These are phyloP conservation scores for Sarcophaga caerulescens DNA, from an alignment of 2,888 invertebrate genomes.

Conservation along the genomic window DNA sequence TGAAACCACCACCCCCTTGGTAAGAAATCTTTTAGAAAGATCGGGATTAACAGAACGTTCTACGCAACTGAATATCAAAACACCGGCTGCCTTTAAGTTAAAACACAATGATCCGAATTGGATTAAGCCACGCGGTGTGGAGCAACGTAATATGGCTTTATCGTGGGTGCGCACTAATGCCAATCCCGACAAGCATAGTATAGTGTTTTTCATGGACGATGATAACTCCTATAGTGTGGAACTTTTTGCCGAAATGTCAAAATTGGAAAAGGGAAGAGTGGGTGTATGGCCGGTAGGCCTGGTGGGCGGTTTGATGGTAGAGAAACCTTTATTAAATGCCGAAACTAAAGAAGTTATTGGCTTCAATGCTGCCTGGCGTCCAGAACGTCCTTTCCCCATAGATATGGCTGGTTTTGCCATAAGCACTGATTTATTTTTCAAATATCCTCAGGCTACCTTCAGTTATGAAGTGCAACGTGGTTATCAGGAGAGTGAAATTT, in stretches of 20 bases:
- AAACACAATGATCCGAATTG: slow-evolving; percentile 86
- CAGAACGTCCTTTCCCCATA: slow-evolving; percentile 95
- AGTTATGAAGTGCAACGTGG: slow-evolving; percentile 93
- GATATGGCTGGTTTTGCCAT: slow-evolving; percentile 99
- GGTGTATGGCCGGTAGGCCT: slow-evolving; percentile 98
- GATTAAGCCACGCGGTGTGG: slow-evolving; percentile 93
- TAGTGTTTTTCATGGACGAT: slow-evolving; percentile 98
- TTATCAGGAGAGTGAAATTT: slow-evolving; percentile 92
- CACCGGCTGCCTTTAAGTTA: slow-evolving; percentile 87
- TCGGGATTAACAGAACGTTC: slow-evolving; percentile 80
- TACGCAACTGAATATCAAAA: slow-evolving; percentile 86
- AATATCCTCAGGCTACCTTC: slow-evolving; percentile 88
- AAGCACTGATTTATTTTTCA: slow-evolving; percentile 87
- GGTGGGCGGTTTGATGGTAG: slow-evolving; percentile 96
- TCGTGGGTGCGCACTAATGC: slow-evolving; percentile 85
- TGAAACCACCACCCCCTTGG: slow-evolving; percentile 83
- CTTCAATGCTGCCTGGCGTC: slow-evolving; percentile 91
- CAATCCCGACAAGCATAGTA: slow-evolving; percentile 82
- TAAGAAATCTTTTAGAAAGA: slow-evolving; percentile 86
- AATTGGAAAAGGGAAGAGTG: slow-evolving; percentile 86
- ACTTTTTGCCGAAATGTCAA: slow-evolving; percentile 94
- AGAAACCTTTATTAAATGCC: slow-evolving; percentile 90
- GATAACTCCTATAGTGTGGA: slow-evolving; percentile 96
- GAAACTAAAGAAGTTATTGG: slow-evolving; percentile 83
- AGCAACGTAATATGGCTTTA: slow-evolving; percentile 93